A percentile compares a stretch with the other conserved stretches of the same genome.
Conservation (phyloP, 2,888 invertebrate species). For the Heliconius ethilla region DNA sequence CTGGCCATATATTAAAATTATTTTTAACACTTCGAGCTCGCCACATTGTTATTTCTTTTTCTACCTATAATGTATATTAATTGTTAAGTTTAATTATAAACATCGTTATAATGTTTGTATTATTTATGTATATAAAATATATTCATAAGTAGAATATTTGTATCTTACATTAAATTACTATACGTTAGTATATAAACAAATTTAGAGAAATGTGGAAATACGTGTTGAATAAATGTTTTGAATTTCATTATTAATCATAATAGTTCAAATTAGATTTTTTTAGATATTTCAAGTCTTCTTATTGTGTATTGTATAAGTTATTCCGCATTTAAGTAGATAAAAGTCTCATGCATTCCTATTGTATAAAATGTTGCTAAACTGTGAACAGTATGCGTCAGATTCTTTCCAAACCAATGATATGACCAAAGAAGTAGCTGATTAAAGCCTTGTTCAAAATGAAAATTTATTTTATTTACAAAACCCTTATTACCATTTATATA, state of each 20-base stretch:
- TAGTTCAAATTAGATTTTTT: constrained; percentile 69
- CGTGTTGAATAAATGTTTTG: constrained; percentile 54
- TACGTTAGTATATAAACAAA: constrained; percentile 55
- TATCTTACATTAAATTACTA: constrained; percentile 53
- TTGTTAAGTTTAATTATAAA: constrained; percentile 76
- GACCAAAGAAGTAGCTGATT: constrained; percentile 85
- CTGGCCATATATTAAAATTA: constrained; percentile 50
- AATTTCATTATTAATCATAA: constrained; percentile 55
- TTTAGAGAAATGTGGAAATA: constrained; percentile 64
- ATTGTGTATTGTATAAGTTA: constrained; percentile 49
- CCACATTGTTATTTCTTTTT: constrained; percentile 72
- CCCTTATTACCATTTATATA: background rate
- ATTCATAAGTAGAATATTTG: constrained; percentile 65
- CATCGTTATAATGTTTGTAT: constrained; percentile 78
- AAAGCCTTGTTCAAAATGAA: constrained; percentile 74
- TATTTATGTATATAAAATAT: constrained; percentile 75
- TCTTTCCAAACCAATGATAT: constrained; percentile 84
- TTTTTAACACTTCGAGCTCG: constrained; percentile 41
- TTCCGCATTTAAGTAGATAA: constrained; percentile 66
- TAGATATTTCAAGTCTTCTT: constrained; percentile 58
- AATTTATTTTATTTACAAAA: constrained; percentile 53
- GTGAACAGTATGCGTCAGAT: constrained; percentile 61
- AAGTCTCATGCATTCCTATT: constrained; percentile 64
- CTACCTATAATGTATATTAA: constrained; percentile 68
- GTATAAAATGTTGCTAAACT: constrained; percentile 52